Evolutionary conservation across 2,113 vertebrate species (phyloP), one percentile per base, ranked within the genome.

Genomic region (Leiothrix lutea): DNA sequence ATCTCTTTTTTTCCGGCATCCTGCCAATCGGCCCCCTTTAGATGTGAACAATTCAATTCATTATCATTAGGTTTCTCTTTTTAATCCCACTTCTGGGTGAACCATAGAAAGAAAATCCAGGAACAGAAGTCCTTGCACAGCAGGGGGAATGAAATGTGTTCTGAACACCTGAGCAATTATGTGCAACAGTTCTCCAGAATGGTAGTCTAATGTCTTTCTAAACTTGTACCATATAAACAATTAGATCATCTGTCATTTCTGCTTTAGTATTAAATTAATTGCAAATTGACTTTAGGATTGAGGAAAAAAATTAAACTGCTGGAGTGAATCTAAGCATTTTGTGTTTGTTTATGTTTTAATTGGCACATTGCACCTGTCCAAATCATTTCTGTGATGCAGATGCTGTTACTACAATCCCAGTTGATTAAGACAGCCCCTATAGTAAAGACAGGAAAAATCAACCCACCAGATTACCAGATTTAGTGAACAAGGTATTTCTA

Each of bases 41-140:
- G 96, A 95, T 88, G 82, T 86, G 91, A 97, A 97, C 97, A 98
- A 98, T 98, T 98, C 95, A 98, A 98, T 98, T 98, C 98, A 98
- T 98, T 98, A 98, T 97, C 97, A 97, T 98, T 98, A 98, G 94
- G 95, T 90, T 58, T 86, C 92, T 88, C 93, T 95, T 97, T 95
- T 94, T 96, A 97, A 96, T 97, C 88, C 92, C 94, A 95, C 98
- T 97, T 98, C 95, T 95, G 96, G 96, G 95, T 93, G 23, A 91
- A 84, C 82, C 75, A 53, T 78, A 70, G 97, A 97, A 98, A 98
- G 91, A 45, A 81, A 96, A 97, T 82, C 94, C 50, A 53, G 73
- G 80, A 95, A 69, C 94, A 96, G 74, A 89, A 95, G 95, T 94
- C 80, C 78, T 86, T 18, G 35, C 73, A 47, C 86, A 92, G 95